Percentiles rank a stretch among this genome's conserved stretches.
Evolutionary conservation across 2,888 invertebrate species (phyloP).

Genomic region (Blera fallax): DNA sequence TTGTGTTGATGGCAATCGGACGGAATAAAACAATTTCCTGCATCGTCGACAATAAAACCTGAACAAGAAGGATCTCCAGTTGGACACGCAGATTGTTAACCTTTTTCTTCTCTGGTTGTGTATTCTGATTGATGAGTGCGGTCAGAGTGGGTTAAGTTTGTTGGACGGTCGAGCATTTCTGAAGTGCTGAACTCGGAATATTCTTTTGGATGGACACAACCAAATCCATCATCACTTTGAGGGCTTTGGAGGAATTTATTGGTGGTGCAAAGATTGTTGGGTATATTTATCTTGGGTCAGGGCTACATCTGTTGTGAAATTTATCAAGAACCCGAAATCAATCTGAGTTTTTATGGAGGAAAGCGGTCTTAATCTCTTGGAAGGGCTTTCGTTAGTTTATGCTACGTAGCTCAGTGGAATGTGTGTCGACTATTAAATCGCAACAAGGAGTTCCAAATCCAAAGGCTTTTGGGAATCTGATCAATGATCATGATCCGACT

Average conservation of each 20-base stretch:
- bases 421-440: too few species aligned
- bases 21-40: slow-evolving; percentile 62
- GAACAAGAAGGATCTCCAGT: neutral
- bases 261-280: neutral
- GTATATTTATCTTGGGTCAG: slow-evolving; percentile 1
- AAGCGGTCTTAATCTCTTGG: neutral
- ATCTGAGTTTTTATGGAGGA: neutral
- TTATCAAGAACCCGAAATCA: slow-evolving; percentile 20
- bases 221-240: neutral
- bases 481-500: too few species aligned
- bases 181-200: neutral
- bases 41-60: slow-evolving; percentile 26
- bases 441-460: too few species aligned
- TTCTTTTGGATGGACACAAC: neutral
- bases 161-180: neutral
- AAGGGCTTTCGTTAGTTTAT: too few species aligned
- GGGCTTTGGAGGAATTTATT: neutral
- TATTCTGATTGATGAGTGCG: slow-evolving; percentile 12
- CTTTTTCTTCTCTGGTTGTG: neutral
- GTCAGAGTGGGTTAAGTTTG: slow-evolving; percentile 29
- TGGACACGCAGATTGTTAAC: slow-evolving; percentile 7
- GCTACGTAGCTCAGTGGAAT: too few species aligned
- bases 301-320: slow-evolving; percentile 27
- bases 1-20: slow-evolving; percentile 37
- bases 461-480: too few species aligned